These are phyloP conservation scores for Gopherus evgoodei DNA, from an alignment of 2,113 vertebrate genomes.

Conservation along the genomic window DNA sequence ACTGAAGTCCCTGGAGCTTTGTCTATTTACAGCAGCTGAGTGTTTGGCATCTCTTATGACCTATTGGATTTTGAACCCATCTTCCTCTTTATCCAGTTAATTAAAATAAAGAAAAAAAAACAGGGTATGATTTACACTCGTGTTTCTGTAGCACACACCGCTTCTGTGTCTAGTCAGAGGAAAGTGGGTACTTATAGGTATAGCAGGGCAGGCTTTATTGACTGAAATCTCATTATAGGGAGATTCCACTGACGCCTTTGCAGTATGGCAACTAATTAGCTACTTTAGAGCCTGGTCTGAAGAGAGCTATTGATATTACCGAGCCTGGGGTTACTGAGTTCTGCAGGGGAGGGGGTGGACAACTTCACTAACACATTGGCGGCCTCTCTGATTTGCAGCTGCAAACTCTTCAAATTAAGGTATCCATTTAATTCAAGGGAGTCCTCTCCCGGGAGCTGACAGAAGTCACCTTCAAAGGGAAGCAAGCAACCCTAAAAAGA, in stretches of 20 bases:
- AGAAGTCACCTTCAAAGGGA: not conserved
- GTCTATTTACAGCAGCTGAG: not conserved
- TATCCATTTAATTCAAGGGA: not conserved
- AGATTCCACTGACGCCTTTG: not conserved
- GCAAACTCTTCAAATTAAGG: not conserved
- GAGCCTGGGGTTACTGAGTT: not conserved
- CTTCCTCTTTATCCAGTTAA: not conserved
- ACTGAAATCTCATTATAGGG: not conserved
- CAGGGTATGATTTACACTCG: not conserved
- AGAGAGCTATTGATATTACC: not conserved
- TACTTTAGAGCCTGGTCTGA: not conserved
- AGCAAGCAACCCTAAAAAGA: fast-evolving
- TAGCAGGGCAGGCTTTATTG: not conserved
- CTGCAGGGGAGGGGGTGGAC: not conserved
- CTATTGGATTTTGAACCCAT: not conserved
- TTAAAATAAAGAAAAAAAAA: not conserved
- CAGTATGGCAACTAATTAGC: not conserved
- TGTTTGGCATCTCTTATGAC: not conserved
- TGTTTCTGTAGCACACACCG: not conserved
- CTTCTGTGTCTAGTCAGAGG: not conserved
- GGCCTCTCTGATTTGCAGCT: constrained; percentile 24
- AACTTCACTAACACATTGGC: not conserved
- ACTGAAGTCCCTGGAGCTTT: not conserved
- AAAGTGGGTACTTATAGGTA: not conserved
- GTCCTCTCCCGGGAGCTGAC: not conserved